A percentile compares a stretch with the other conserved stretches of the same genome.
phyloP scores from a whole-genome alignment of 2,797 vertebrate species.

The Gila robusta region DNA sequence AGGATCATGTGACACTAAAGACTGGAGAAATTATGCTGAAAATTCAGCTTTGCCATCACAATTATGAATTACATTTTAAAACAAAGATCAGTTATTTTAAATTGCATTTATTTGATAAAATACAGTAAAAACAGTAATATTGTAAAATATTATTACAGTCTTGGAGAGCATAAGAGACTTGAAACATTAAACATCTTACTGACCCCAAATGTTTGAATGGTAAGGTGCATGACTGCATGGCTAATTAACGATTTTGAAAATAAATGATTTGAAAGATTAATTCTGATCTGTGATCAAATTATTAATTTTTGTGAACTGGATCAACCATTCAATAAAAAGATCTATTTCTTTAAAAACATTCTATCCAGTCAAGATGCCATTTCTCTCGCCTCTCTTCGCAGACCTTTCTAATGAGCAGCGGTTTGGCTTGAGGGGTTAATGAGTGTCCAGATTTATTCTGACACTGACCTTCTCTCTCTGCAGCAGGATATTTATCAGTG shows the following conservation, averaged over 20 bases:
- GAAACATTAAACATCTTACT: background rate
- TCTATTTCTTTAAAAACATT: constrained; percentile 3
- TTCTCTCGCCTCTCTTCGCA: constrained; percentile 3
- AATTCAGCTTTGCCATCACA: background rate
- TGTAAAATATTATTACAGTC: no score
- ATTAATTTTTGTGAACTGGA: background rate
- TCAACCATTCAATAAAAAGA: background rate
- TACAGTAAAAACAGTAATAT: no score
- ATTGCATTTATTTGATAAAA: no score
- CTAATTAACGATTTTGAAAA: background rate
- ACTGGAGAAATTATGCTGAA: background rate
- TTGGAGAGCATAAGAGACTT: background rate
- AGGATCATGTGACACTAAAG: background rate
- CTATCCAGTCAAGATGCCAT: background rate
- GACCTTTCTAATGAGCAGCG: constrained; percentile 35
- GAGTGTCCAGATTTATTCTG: constrained; percentile 52
- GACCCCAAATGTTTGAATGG: background rate
- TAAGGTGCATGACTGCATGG: background rate
- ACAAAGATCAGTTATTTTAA: background rate
- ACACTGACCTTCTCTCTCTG: constrained; percentile 76
- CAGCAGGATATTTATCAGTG: constrained; percentile 74
- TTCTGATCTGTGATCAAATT: background rate
- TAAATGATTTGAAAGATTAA: background rate
- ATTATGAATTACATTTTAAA: background rate
- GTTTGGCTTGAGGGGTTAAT: constrained; percentile 49